Base-by-base conservation (phyloP, 2,113 vertebrate genomes). In the Pampusana beccarii region DNA sequence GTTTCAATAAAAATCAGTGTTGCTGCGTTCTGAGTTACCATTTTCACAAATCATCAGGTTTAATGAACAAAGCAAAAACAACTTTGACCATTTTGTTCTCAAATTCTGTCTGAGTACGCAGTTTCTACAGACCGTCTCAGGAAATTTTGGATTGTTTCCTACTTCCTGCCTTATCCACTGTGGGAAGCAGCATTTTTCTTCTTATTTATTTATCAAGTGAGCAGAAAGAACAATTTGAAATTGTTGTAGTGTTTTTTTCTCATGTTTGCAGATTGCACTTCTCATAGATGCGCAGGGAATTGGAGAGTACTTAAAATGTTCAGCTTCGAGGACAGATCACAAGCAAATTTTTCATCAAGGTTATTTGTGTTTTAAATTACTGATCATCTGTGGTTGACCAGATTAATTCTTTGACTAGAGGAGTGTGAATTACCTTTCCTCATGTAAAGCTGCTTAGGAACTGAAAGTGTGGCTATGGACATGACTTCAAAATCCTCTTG, bases 121-220 rank as follows among this genome's bases (percentile, higher is more conserved):
- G 31, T 90, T 92, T 92, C 71, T 88, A 69, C 53, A 87, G 34
- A 75, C 24, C 36, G 69, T 31, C 62, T 90, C 85, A 65, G 74
- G 71, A 88, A 88, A 93, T 77, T 87, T 15, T 87, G 73, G 67
- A 75, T 34, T 28, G 33, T 61, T 94, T 85, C 74, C 78, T 94
- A 28, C 29, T 90, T 94, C 34, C 79, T 96, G 78, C 50, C 44
- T 82, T 86, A 58, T 60, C 44, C 29, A 0, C 64, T 90, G 74
- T 82, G 79, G 66, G 70, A 93, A 93, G 54, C 34, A 72, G 26
- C 33, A 16, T 74, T 88, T 95, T 93, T 75, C 29, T 56, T 96
- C 61, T 75, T 74, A 78, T 13, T 87, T 92, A 71, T 89, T 89
- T 92, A 62, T 56, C 3, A 88, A 91, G n/a, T 21, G 44, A 88